A percentile compares a stretch with the other conserved stretches of the same genome.
Evolutionary conservation across 64 coral and sea anemone genomes (phyloP).

Genomic region (Actinia tenebrosa): DNA sequence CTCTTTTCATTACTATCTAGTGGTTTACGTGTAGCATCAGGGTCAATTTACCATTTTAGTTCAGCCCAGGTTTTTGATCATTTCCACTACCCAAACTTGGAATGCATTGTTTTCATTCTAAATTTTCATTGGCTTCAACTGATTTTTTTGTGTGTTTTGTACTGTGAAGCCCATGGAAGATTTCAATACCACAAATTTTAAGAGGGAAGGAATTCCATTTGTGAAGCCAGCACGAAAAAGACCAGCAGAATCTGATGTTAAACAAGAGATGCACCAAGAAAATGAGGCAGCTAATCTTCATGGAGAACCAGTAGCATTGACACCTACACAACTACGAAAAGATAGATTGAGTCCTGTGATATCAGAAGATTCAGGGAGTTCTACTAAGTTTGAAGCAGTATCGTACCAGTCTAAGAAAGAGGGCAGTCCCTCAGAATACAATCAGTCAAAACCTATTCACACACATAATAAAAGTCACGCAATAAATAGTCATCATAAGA

Average conservation of each 20-base stretch:
- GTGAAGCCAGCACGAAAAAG: constrained; percentile 8
- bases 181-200: neutral
- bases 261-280: neutral
- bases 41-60: no score
- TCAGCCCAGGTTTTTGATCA: no score
- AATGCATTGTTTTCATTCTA: no score
- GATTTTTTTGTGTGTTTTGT: neutral
- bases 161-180: neutral
- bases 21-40: no score
- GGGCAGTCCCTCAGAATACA: neutral
- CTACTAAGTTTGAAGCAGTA: neutral
- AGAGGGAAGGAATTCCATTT: neutral
- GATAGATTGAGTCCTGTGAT: neutral
- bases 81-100: no score
- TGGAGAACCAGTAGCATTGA: neutral
- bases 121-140: neutral
- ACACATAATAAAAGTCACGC: neutral
- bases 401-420: neutral
- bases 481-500: neutral
- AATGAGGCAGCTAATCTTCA: neutral
- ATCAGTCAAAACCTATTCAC: neutral
- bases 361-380: neutral
- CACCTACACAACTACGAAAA: neutral
- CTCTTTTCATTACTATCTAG: neutral
- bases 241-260: neutral